These are phyloP conservation scores for Diplogasteroides magnus DNA, from an alignment of 1,140 invertebrate genomes.

Conservation along the genomic window DNA sequence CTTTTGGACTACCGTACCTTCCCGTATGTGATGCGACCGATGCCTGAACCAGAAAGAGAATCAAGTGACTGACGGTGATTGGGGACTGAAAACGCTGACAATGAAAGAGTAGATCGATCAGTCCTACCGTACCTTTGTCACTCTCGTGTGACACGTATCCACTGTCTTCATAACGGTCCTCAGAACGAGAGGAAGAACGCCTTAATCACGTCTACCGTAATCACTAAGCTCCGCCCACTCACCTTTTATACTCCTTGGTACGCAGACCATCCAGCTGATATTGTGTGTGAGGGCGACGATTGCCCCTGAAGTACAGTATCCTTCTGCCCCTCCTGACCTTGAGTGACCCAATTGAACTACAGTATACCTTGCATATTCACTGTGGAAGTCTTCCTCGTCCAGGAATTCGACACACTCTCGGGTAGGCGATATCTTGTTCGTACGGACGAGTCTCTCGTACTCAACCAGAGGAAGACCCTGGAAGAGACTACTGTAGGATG, in stretches of 20 bases:
- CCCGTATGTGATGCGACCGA: neutral
- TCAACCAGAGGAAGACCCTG: conserved; percentile 26
- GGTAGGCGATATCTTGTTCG: conserved; percentile 24
- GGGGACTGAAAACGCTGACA: neutral
- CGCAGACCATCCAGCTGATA: neutral
- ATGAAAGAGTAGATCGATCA: too few species aligned
- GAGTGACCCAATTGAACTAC: too few species aligned
- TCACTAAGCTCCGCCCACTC: neutral
- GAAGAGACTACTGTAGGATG: neutral
- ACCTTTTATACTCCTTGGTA: neutral
- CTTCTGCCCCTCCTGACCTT: neutral
- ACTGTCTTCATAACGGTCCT: neutral
- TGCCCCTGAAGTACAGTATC: neutral
- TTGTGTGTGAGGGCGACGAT: neutral
- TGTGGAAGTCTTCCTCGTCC: conserved; percentile 13
- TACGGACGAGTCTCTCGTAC: conserved; percentile 10
- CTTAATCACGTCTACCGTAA: neutral
- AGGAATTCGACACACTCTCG: conserved; percentile 23
- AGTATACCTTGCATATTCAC: neutral
- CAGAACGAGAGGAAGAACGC: neutral
- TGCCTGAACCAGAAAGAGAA: too few species aligned
- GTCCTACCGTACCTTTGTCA: too few species aligned
- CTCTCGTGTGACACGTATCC: too few species aligned
- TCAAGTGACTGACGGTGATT: neutral
- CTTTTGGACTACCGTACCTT: neutral